Evolutionary conservation across 2,113 vertebrate species (phyloP), one percentile per base, ranked within the genome.

Genomic region (Python bivittatus): DNA sequence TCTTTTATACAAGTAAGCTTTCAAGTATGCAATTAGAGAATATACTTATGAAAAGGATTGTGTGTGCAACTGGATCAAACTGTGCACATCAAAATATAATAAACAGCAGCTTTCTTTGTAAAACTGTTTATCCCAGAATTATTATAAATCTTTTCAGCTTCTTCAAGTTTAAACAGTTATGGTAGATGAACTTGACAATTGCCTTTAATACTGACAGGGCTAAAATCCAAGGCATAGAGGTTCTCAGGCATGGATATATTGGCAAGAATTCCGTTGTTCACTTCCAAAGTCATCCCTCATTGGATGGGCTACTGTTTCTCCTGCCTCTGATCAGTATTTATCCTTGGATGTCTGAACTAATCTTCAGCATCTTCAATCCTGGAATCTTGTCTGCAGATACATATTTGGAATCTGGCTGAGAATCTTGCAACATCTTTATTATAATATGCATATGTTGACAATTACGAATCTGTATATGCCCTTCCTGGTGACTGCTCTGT

Each of bases 51-150:
- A 68, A 93, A 85, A 54, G 64, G 22, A 91, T 84, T 61, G 64
- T 44, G 33, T 0, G 0, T 94, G 29, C 44, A 90, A 15, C 25
- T 85, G 86, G 27, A 84, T n/a, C 79, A 68, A 94, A 88, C 79
- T 94, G 33, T 95, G 87, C 22, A 29, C 88, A 33, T 89, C 93
- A 86, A 95, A 93, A 92, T 17, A 15, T 13, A 53, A 54, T 88
- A 6, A 72, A 10, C 90, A 91, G 56, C 17, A 93, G 0, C 48
- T 4, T 29, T 3, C 0, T 0, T 0, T 88, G 33, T 53, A 68
- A 88, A 91, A 91, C 38, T 9, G 10, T 84, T 17, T 13, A 91
- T 94, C 60, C 20, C 20, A 86, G 53, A 90, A 87, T 91, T 93
- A 29, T 88, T 33, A 33, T 44, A 13, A 0, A 4, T 93, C 90